Conservation (phyloP, 2,113 vertebrate species). For the Dicaeum eximium region DNA sequence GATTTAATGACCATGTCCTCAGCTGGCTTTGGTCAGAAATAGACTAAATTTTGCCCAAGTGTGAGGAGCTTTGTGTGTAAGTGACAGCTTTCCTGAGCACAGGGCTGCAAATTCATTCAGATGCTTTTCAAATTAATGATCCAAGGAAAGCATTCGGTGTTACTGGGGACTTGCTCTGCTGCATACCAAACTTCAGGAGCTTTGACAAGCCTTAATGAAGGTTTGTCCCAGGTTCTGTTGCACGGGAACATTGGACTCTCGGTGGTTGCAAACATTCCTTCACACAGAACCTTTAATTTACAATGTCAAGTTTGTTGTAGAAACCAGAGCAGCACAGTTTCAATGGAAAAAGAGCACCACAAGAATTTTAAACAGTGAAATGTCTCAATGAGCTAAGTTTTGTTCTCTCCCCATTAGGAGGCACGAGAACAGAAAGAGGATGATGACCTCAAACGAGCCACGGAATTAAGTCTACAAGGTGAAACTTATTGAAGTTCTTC, state of each 20-base stretch:
- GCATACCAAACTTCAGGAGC: slow-evolving; percentile 60
- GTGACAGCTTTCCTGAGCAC: slow-evolving; percentile 35
- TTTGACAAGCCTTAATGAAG: slow-evolving; percentile 56
- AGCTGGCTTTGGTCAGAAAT: slow-evolving; percentile 14
- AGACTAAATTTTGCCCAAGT: not conserved
- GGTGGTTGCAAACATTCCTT: slow-evolving; percentile 49
- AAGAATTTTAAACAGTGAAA: slow-evolving; percentile 51
- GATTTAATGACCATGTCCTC: not conserved
- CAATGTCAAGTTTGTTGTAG: slow-evolving; percentile 65
- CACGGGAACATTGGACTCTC: slow-evolving; percentile 4
- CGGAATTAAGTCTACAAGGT: slow-evolving; percentile 98
- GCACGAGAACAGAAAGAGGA: slow-evolving; percentile 96
- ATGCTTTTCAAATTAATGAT: slow-evolving; percentile 48
- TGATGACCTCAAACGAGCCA: slow-evolving; percentile 96
- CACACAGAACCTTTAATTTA: slow-evolving; percentile 53
- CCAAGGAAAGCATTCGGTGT: not conserved
- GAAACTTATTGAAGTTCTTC: slow-evolving; percentile 18
- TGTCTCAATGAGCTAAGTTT: slow-evolving; percentile 61
- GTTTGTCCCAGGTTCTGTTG: slow-evolving; percentile 52
- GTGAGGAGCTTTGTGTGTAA: not conserved
- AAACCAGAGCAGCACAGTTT: slow-evolving; percentile 50
- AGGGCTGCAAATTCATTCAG: slow-evolving; percentile 37
- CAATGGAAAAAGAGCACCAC: slow-evolving; percentile 30
- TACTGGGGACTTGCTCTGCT: not conserved
- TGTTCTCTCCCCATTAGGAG: slow-evolving; percentile 78